These are phyloP conservation scores for Gallinago paraguaiae DNA, from an alignment of 2,113 vertebrate genomes.

Conservation along the genomic window DNA sequence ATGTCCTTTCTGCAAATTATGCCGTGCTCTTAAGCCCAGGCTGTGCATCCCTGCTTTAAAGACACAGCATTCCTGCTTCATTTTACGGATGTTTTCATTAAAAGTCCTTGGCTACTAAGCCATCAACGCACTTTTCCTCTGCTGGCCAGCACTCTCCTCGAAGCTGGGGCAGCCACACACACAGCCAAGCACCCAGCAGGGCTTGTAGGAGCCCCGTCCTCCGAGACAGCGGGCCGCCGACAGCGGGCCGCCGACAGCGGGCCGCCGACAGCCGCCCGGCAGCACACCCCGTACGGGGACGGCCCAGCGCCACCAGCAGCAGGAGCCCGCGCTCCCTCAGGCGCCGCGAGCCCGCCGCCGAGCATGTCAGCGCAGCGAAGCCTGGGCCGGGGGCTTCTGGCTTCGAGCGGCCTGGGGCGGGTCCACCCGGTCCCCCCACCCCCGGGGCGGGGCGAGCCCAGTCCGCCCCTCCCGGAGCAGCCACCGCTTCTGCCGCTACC, in stretches of 20 bases:
- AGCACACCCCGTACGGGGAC: rapidly evolving
- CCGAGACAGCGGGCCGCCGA: rapidly evolving
- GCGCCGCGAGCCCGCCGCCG: background rate
- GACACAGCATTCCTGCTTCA: rapidly evolving
- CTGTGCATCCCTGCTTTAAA: rapidly evolving
- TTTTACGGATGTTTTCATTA: rapidly evolving
- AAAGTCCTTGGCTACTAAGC: rapidly evolving
- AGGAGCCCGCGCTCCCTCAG: background rate
- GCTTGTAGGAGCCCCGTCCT: rapidly evolving
- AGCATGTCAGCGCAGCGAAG: rapidly evolving
- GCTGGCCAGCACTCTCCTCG: rapidly evolving
- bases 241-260: rapidly evolving
- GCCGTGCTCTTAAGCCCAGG: rapidly evolving
- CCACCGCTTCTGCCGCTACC: background rate
- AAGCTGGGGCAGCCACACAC: background rate
- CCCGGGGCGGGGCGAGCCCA: too few relatives aligned
- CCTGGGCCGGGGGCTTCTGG: rapidly evolving
- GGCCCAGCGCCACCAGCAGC: background rate
- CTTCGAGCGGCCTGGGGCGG: background rate
- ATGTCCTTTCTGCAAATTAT: rapidly evolving
- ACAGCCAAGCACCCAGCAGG: rapidly evolving
- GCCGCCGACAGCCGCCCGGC: rapidly evolving
- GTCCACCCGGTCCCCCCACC: background rate
- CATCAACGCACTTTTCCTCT: rapidly evolving
- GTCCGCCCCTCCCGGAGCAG: background rate